Percentiles rank a stretch among this genome's conserved stretches.
phyloP scores from a whole-genome alignment of 2,113 vertebrate species.

The Riparia riparia region DNA sequence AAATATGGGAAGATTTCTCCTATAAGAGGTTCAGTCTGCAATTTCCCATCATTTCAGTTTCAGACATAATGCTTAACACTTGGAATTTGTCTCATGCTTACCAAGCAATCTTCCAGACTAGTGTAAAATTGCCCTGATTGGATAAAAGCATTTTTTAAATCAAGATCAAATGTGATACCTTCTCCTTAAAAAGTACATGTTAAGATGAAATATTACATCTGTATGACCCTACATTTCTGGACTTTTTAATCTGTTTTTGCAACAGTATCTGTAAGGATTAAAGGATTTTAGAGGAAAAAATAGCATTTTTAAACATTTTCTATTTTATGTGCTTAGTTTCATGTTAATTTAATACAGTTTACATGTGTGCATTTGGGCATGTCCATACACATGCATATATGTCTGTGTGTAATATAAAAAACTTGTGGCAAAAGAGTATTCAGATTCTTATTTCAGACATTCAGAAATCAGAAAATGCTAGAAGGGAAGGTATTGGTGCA shows the following conservation, averaged over 20 bases:
- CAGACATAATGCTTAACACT: neutral
- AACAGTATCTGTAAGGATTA: neutral
- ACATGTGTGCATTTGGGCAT: neutral
- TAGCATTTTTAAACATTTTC: neutral
- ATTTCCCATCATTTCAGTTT: neutral
- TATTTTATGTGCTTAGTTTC: neutral
- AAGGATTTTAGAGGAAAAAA: neutral
- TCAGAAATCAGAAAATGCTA: neutral
- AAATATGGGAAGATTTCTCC: slow-evolving; percentile 21
- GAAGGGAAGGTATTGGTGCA: neutral
- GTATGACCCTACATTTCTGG: neutral
- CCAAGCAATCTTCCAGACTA: neutral
- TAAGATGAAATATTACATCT: neutral
- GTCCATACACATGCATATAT: too few species aligned
- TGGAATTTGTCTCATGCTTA: slow-evolving; percentile 19
- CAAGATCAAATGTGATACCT: neutral
- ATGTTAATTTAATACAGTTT: neutral
- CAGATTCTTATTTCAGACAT: neutral
- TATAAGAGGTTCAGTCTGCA: neutral
- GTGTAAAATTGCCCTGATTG: neutral
- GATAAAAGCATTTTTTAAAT: slow-evolving; percentile 17
- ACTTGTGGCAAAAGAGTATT: neutral
- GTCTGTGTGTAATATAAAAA: neutral
- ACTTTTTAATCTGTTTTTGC: neutral
- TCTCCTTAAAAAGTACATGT: neutral